Percentiles rank a stretch among this genome's conserved stretches.
Conservation (phyloP, 2,888 invertebrate genomes). For the Eumerus sabulonum region DNA sequence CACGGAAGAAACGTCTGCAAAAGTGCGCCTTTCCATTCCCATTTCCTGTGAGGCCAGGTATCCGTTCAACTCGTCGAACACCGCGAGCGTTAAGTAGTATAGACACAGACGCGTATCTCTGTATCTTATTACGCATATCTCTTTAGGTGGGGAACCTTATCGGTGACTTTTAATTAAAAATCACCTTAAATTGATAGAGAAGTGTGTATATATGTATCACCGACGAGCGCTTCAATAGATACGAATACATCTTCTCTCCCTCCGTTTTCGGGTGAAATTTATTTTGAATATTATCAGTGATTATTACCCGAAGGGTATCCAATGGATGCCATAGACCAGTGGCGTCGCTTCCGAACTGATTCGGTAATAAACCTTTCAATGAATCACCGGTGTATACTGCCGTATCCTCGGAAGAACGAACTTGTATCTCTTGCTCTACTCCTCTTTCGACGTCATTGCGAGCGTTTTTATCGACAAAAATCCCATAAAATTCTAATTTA, state of each 20-base stretch:
- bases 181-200: constrained; percentile 67
- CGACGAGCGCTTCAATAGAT: not conserved
- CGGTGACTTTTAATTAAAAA: constrained; percentile 68
- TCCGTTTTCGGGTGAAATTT: constrained; percentile 56
- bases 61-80: not conserved
- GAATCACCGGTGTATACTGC: constrained; percentile 37
- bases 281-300: constrained; percentile 68
- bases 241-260: constrained; percentile 26
- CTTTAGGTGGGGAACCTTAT: constrained; percentile 64
- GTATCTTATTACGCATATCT: constrained; percentile 31
- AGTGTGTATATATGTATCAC: constrained; percentile 46
- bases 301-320: constrained; percentile 62
- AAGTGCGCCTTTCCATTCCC: constrained; percentile 58
- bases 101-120: too few relatives aligned
- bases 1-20: constrained; percentile 59
- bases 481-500: constrained; percentile 69
- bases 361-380: too few relatives aligned
- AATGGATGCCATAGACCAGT: constrained; percentile 36
- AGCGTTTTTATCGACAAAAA: constrained; percentile 65
- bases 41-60: constrained; percentile 51
- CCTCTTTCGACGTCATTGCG: not conserved
- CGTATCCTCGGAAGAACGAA: constrained; percentile 13
- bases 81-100: not conserved
- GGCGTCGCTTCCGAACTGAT: too few relatives aligned
- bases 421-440: not conserved